These are phyloP conservation scores for Heliconius himera DNA, from an alignment of 1,140 invertebrate species.

Conservation along the genomic window DNA sequence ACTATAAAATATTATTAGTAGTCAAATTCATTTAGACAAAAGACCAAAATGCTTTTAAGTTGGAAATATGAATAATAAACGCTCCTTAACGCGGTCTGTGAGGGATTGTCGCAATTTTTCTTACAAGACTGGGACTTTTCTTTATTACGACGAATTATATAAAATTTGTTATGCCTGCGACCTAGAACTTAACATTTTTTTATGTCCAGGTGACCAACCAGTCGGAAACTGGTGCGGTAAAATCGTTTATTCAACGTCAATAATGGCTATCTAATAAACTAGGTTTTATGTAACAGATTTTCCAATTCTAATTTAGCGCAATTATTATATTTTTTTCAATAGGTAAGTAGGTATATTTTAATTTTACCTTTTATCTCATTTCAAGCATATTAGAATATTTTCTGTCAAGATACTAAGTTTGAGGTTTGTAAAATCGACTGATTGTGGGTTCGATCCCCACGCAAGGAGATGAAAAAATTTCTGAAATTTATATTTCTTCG, in stretches of 20 bases:
- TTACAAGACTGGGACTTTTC: slow-evolving; percentile 10
- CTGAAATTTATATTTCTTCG: too few relatives aligned
- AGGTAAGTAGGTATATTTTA: too few relatives aligned
- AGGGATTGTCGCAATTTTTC: slow-evolving; percentile 17
- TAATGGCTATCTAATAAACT: not conserved
- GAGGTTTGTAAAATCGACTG: too few relatives aligned
- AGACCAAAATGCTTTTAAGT: slow-evolving; percentile 19
- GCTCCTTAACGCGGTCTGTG: slow-evolving; percentile 6
- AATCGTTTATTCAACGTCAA: not conserved
- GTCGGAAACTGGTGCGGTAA: not conserved
- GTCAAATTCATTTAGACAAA: not conserved
- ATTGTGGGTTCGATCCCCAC: too few relatives aligned
- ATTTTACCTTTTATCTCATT: too few relatives aligned
- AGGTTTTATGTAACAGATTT: not conserved
- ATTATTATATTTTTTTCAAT: too few relatives aligned
- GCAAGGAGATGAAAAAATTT: too few relatives aligned
- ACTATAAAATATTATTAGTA: not conserved
- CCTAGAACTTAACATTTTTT: not conserved
- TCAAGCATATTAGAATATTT: too few relatives aligned
- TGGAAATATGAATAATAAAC: slow-evolving; percentile 19
- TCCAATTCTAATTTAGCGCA: not conserved
- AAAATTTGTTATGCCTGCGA: not conserved
- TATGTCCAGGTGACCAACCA: not conserved
- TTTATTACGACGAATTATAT: slow-evolving; percentile 20
- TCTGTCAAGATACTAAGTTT: too few relatives aligned